Conservation (phyloP, 2,888 invertebrate species). For the Drosophila pseudotalamancana region DNA sequence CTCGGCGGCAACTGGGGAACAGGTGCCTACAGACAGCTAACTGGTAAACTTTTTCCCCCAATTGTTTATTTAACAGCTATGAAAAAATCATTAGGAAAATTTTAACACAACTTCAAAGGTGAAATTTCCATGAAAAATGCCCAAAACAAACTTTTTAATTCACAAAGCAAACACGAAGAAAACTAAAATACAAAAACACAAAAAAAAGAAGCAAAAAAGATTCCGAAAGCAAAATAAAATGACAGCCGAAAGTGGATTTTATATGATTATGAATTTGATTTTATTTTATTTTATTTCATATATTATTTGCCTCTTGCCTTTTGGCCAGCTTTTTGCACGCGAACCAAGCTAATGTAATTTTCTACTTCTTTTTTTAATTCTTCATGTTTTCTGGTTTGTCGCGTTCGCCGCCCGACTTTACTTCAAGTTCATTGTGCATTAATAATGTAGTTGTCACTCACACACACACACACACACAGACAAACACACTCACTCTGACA, state of each 20-base stretch:
- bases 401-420: slow-evolving; percentile 40
- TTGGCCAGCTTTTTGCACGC: slow-evolving; percentile 6
- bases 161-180: slow-evolving; percentile 2
- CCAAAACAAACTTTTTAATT: slow-evolving; percentile 60
- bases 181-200: slow-evolving; percentile 14
- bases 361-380: slow-evolving; percentile 54
- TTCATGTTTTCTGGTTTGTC: slow-evolving; percentile 66
- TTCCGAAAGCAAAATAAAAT: slow-evolving; percentile 65
- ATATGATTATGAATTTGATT: slow-evolving; percentile 32
- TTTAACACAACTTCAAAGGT: slow-evolving; percentile 68
- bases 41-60: slow-evolving; percentile 54
- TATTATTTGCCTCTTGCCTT: too few species aligned
- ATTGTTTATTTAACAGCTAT: slow-evolving; percentile 77
- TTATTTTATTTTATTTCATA: too few species aligned
- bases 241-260: slow-evolving; percentile 47
- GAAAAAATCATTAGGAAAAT: slow-evolving; percentile 73
- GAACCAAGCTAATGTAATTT: slow-evolving; percentile 59
- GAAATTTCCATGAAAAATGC: slow-evolving; percentile 55
- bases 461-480: neutral
- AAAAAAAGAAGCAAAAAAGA: too few species aligned
- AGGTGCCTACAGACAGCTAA: slow-evolving; percentile 34
- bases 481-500: slow-evolving; percentile 8
- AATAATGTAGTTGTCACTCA: slow-evolving; percentile 72
- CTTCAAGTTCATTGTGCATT: slow-evolving; percentile 73
- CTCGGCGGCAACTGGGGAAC: slow-evolving; percentile 12